Evolutionary conservation across 2,888 invertebrate genomes (phyloP), one percentile per base, ranked within the genome.

Genomic region (Kuschelorhynchus macadamiae): DNA sequence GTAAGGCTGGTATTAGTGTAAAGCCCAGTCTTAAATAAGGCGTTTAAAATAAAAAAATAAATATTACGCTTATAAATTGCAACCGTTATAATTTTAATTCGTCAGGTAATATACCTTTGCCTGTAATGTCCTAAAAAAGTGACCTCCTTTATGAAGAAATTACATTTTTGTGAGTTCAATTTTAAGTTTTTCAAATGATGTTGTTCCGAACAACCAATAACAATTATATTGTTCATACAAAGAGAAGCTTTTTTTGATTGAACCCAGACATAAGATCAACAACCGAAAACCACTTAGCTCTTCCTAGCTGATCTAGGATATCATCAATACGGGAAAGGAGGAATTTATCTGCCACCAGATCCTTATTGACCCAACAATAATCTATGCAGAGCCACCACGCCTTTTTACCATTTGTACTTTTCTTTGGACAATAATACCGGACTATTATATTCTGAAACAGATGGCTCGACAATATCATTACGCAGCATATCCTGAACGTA

Each of bases 181-280:
- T 70, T 71, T 11, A 69, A 42, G 67, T 67, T 67, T 36, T 46
- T 30, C 20, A 64, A 30, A 46, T 67, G 60, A 41, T 63, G 62
- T 2, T 39, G 36, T 30, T 67, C 60, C 17, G 72, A 67, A 44
- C 64, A 71, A 5, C 73, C 74, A 3, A 74, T 64, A 4, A 73
- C 72, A 17, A 75, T 73, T 11, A 75, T 44, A 46, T 76, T 73
- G 49, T 76, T 76, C 44, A 77, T 72, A 53, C 74, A 74, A n/a
- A 77, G 55, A 61, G 75, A 76, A 21, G 65, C 60, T 70, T 69
- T 67, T 56, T 67, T 55, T 67, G 67, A 20, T 67, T 50, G 42
- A 62, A 70, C 32, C 71, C 71, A 11, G 67, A 44, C 11, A 41
- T 41, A 14, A 71, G 20, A 49, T 71, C 67, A 4, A 70, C 11